Evolutionary conservation across 2,113 vertebrate genomes (phyloP).

Genomic region (Orcinus orca): DNA sequence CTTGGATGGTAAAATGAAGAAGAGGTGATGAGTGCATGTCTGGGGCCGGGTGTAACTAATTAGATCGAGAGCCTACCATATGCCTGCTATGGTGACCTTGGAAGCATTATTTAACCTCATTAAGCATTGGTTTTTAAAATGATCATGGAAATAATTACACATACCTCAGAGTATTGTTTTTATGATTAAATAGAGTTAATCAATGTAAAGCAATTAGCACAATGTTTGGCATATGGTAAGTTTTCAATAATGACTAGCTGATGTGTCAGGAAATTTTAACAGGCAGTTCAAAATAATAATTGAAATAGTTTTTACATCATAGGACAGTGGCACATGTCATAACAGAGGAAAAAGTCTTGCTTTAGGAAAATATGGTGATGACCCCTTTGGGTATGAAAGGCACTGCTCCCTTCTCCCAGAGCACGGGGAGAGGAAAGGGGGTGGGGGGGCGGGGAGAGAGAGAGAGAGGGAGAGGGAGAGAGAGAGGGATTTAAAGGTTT

Average conservation of each 20-base stretch:
- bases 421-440: background rate
- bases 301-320: background rate
- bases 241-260: conserved; percentile 32
- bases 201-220: background rate
- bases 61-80: background rate
- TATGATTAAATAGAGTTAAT: conserved; percentile 34
- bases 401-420: background rate
- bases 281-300: background rate
- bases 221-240: background rate
- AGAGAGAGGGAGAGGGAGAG: no score
- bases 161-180: background rate
- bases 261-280: background rate
- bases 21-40: accelerated
- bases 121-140: background rate
- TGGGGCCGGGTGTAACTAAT: background rate
- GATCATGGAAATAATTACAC: background rate
- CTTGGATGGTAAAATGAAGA: background rate
- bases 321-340: background rate
- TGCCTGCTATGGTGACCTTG: background rate
- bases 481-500: background rate
- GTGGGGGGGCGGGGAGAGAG: accelerated
- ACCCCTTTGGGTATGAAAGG: background rate
- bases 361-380: background rate
- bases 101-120: background rate
- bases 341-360: background rate